These are phyloP conservation scores for Drosophila kokeensis DNA, from an alignment of 2,888 invertebrate species.

Conservation along the genomic window DNA sequence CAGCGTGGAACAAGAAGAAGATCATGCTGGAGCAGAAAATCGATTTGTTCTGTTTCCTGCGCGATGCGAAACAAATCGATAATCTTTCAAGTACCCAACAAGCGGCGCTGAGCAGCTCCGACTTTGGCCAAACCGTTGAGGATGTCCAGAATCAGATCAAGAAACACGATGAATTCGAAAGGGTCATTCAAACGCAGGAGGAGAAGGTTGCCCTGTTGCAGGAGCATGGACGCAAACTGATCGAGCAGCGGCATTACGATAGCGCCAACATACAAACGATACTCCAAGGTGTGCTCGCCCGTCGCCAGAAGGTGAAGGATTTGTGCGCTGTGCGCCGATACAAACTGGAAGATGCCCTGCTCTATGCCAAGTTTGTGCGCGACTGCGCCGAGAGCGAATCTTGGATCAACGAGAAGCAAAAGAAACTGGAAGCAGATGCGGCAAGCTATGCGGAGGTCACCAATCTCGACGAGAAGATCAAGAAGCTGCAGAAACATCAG, in stretches of 20 bases:
- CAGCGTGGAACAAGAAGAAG: slow-evolving; percentile 95
- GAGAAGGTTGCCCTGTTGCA: slow-evolving; percentile 93
- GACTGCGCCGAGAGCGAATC: slow-evolving; percentile 95
- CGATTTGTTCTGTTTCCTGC: slow-evolving; percentile 96
- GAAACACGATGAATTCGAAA: slow-evolving; percentile 98
- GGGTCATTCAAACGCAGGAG: slow-evolving; percentile 93
- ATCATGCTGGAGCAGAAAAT: slow-evolving; percentile 95
- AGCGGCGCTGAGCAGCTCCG: slow-evolving; percentile 89
- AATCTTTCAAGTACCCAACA: slow-evolving; percentile 95
- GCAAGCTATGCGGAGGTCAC: slow-evolving; percentile 89
- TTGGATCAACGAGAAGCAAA: slow-evolving; percentile 96
- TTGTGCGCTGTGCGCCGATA: slow-evolving; percentile 89
- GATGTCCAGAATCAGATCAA: slow-evolving; percentile 95
- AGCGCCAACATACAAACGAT: slow-evolving; percentile 91
- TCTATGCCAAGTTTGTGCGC: slow-evolving; percentile 95
- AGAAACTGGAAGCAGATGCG: slow-evolving; percentile 93
- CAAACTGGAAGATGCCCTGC: slow-evolving; percentile 90
- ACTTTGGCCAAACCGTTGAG: slow-evolving; percentile 92
- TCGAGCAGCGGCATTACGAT: slow-evolving; percentile 96
- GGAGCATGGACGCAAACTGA: slow-evolving; percentile 93
- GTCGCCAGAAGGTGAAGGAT: slow-evolving; percentile 88
- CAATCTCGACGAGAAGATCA: slow-evolving; percentile 97
- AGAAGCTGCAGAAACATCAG: slow-evolving; percentile 96
- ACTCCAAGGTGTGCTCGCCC: slow-evolving; percentile 90
- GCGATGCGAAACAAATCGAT: slow-evolving; percentile 97